Percentiles rank a stretch among this genome's conserved stretches.
Evolutionary conservation across 2,888 invertebrate genomes (phyloP).

Genomic region (Rambutsinella grinnellia): DNA sequence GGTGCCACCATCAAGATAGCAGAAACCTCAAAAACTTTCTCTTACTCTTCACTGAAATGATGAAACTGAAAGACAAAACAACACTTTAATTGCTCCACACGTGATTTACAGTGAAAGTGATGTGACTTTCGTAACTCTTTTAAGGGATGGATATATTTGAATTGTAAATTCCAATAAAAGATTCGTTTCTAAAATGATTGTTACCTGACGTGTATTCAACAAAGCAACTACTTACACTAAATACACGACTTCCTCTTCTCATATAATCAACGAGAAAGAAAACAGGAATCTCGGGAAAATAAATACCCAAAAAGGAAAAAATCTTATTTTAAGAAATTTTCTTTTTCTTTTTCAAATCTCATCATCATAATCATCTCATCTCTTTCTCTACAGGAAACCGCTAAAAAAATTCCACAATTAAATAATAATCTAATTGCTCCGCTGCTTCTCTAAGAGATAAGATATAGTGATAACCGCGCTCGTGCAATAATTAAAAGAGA

Average conservation of each 20-base stretch:
- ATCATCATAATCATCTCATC: slow-evolving; percentile 45
- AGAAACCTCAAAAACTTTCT: not conserved
- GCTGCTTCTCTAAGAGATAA: slow-evolving; percentile 36
- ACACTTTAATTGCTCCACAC: not conserved
- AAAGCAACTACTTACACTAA: not conserved
- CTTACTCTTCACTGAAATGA: not conserved
- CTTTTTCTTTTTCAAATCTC: slow-evolving; percentile 12
- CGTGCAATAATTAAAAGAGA: slow-evolving; percentile 48
- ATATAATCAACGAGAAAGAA: not conserved
- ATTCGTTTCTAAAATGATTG: slow-evolving; percentile 15
- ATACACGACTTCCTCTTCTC: not conserved
- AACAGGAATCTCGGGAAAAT: slow-evolving; percentile 11
- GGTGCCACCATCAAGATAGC: slow-evolving; percentile 62
- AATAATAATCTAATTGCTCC: slow-evolving; percentile 25
- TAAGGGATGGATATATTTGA: too few relatives aligned
- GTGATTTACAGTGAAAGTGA: slow-evolving; percentile 8
- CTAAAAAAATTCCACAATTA: slow-evolving; percentile 42
- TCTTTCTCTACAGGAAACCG: slow-evolving; percentile 22
- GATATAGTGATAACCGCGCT: slow-evolving; percentile 25
- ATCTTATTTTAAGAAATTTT: not conserved
- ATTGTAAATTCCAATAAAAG: too few relatives aligned
- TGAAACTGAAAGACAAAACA: slow-evolving; percentile 4
- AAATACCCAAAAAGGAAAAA: not conserved
- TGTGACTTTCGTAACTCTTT: not conserved
- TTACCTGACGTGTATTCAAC: slow-evolving; percentile 54